Base-by-base conservation (phyloP, 2,888 invertebrate species). In the Germaria angustata region DNA sequence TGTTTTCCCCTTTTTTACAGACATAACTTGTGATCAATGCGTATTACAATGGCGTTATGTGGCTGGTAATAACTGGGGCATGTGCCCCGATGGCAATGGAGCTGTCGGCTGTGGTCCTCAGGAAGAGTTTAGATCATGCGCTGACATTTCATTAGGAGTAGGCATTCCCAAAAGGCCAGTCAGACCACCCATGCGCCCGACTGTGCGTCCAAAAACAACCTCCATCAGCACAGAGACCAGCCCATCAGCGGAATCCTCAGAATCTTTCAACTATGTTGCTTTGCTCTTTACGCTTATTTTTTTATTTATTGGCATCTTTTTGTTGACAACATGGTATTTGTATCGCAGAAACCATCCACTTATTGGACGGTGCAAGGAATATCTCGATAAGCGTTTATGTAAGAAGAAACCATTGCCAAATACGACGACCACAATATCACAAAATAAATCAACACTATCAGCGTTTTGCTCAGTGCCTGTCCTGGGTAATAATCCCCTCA, bases 21-120 rank as follows among this genome's bases (percentile, higher is more conserved):
- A 93, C 44, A 87, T 96, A 15, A 93, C 94, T 55, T 97, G 97
- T 89, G 91, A 93, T 11, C 96, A 96, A 89, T 97, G 97, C 88
- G 94, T 97, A 3, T 92, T 97, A 77, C 97, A 97, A 88, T 97
- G 97, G 97, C 93, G 95, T 85, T 97, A 97, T 90, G 93, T 96
- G 72, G 96, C 97, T 53, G 96, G 95, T 2, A 96, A 96, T 88
- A 96, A 96, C 88, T 96, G 96, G 96, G 96, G 96, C 0, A 92
- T 92, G 13, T 95, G 95, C 87, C 92, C 92, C 0, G 94, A 95
- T 87, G 95, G 95, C 0, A 94, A 93, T 57, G 96, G 95, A 36
- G 95, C 95, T 0, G 95, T 97, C 0, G 97, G 97, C 0, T 97
- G 97, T 88, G 97, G 97, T 0, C 95, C 95, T 0, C 97, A 97